Base-by-base conservation (phyloP, 2,888 invertebrate genomes). In the Halocaridina rubra region DNA sequence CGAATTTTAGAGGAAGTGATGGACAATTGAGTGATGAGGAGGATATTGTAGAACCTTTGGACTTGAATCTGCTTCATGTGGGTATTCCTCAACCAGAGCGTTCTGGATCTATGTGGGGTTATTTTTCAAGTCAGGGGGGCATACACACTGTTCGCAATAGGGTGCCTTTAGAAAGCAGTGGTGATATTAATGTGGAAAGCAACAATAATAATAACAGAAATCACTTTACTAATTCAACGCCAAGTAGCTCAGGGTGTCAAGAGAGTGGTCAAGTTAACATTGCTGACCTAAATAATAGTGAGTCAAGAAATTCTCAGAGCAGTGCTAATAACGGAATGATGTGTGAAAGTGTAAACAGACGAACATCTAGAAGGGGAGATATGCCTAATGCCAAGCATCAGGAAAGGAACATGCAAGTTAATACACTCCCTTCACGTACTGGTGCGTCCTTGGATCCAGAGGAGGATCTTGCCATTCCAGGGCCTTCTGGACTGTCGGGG, bases 401-500 rank as follows among this genome's bases (percentile, higher is more conserved):
- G 29, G 61, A 61, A 22, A 22, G 61, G 61, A 13, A 22, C 32
- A 16, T 24, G 7, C 27, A 22, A 22, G 2, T n/a, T 27, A 4
- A 5, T 30, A n/a, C 39, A 3, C 19, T n/a, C 10, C 24, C 72
- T 39, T 33, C 24, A 19, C 24, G 24, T 0, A n/a, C 39, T 0
- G 72, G 27, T 7, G 27, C 39, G 39, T 27, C 32, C n/a, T 27
- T 33, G 10, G 69, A 69, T 29, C 64, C 22, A 19, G 57, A 33
- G 0, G 79, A 84, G 4, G 79, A 78, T 53, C 72, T 74, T 19
- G 64, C 79, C 2, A n/a, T 79, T 24, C 79, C 84, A 4, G 84
- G 84, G 19, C 79, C 84, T n/a, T 79, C 79, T 5, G 82, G 82
- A n/a, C 32, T 76, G 19, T 71, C 67, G 5, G 64, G 75, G 19